These are phyloP conservation scores for Myrmophylax atrothorax DNA, from an alignment of 2,113 vertebrate genomes.

Conservation along the genomic window DNA sequence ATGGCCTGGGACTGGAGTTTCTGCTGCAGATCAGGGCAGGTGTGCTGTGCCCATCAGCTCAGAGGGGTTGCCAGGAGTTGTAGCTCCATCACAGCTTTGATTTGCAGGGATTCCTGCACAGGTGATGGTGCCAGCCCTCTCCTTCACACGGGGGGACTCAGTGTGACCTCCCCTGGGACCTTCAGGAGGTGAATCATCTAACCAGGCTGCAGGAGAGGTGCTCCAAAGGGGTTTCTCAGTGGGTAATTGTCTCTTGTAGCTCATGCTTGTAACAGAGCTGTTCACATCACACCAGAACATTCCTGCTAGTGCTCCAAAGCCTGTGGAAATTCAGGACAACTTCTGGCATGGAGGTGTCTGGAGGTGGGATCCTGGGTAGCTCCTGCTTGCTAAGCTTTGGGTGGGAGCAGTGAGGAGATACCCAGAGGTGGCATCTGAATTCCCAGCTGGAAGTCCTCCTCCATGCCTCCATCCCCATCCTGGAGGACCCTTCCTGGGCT, in stretches of 20 bases:
- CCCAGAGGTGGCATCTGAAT: background rate
- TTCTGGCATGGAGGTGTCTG: too few species aligned
- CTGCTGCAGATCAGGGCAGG: background rate
- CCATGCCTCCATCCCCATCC: background rate
- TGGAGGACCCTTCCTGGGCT: background rate
- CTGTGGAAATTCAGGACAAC: background rate
- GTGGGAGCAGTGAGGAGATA: background rate
- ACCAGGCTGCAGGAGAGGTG: background rate
- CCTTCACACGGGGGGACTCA: background rate
- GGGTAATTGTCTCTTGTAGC: background rate
- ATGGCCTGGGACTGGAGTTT: background rate
- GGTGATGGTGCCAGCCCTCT: accelerated
- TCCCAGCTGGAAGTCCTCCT: background rate
- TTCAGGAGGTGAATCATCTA: background rate
- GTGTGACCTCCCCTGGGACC: background rate
- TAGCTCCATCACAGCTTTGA: background rate
- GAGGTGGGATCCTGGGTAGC: background rate
- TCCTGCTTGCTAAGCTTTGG: background rate
- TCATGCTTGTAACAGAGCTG: background rate
- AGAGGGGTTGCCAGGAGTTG: accelerated
- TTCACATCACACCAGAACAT: background rate
- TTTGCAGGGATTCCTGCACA: background rate
- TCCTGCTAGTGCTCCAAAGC: background rate
- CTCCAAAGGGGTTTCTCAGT: background rate
- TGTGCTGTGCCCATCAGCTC: background rate